Evolutionary conservation across 2,888 invertebrate species (phyloP).

Genomic region (Cryptophagus acutangulus): DNA sequence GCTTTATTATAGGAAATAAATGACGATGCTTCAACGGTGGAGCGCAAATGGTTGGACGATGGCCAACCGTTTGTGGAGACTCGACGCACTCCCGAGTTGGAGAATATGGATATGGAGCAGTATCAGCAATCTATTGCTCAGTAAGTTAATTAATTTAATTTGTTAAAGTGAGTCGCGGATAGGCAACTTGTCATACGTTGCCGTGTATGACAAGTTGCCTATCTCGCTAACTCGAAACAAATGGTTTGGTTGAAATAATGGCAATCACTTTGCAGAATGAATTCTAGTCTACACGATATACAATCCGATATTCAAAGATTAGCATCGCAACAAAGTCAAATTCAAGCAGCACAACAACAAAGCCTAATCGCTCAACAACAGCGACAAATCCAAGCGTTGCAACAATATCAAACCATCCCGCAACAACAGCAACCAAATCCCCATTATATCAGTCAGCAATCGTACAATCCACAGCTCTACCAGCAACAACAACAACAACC

Average conservation of each 20-base stretch:
- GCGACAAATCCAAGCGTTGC: conserved; percentile 46
- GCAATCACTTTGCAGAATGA: conserved; percentile 77
- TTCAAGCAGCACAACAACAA: conserved; percentile 60
- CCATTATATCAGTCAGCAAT: conserved; percentile 40
- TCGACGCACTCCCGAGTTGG: conserved; percentile 69
- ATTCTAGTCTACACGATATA: conserved; percentile 88
- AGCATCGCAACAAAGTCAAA: conserved; percentile 75
- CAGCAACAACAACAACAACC: conserved; percentile 48
- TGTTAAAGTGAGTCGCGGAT: not conserved
- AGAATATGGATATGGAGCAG: conserved; percentile 70
- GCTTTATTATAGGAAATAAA: conserved; percentile 59
- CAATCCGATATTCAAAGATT: conserved; percentile 90
- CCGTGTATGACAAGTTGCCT: too few species aligned
- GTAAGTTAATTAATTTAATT: conserved; percentile 52
- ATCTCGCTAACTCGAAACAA: too few species aligned
- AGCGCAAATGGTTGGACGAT: conserved; percentile 65
- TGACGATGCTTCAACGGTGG: conserved; percentile 54
- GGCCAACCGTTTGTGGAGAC: conserved; percentile 58
- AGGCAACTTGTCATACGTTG: too few species aligned
- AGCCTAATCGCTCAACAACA: conserved; percentile 52
- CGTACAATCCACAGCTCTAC: conserved; percentile 51
- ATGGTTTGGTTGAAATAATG: too few species aligned
- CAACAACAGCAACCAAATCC: conserved; percentile 27
- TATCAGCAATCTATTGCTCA: conserved; percentile 66
- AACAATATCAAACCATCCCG: conserved; percentile 35